A percentile compares a stretch with the other conserved stretches of the same genome.
Evolutionary conservation across 2,113 vertebrate species (phyloP).

Genomic region (Peromyscus polionotus): DNA sequence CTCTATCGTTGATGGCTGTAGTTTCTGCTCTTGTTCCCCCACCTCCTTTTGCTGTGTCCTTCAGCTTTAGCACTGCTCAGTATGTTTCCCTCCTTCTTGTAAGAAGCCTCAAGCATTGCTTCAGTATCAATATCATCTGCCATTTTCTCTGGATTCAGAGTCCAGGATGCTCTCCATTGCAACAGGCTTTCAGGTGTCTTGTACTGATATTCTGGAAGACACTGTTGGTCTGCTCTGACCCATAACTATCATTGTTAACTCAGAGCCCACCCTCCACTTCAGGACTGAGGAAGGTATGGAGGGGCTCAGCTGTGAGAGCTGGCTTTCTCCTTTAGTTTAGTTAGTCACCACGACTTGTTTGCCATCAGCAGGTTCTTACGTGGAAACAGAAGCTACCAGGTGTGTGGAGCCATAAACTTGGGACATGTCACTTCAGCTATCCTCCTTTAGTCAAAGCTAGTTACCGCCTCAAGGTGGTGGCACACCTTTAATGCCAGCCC

Average conservation of each 20-base stretch:
- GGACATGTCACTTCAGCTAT: neutral
- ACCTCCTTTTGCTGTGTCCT: neutral
- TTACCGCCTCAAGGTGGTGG: neutral
- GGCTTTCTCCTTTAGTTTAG: neutral
- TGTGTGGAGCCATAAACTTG: neutral
- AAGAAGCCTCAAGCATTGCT: slow-evolving; percentile 99
- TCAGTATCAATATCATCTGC: slow-evolving; percentile 99
- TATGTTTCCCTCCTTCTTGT: slow-evolving; percentile 95
- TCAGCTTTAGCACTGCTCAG: neutral
- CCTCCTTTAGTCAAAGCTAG: neutral
- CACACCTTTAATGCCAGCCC: neutral
- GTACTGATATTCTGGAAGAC: neutral
- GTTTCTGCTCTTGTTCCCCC: neutral
- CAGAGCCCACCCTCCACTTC: neutral
- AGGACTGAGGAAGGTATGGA: neutral
- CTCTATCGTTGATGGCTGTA: neutral
- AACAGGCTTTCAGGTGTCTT: neutral
- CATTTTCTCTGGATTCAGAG: slow-evolving; percentile 89
- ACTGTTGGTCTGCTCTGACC: neutral
- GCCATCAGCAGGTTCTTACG: neutral
- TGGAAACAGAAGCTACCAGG: neutral
- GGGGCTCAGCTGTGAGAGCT: neutral
- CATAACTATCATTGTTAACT: neutral
- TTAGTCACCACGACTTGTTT: neutral
- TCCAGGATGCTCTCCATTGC: neutral